These are phyloP conservation scores for Ceraclea dissimilis DNA, from an alignment of 2,888 invertebrate genomes.

Conservation along the genomic window DNA sequence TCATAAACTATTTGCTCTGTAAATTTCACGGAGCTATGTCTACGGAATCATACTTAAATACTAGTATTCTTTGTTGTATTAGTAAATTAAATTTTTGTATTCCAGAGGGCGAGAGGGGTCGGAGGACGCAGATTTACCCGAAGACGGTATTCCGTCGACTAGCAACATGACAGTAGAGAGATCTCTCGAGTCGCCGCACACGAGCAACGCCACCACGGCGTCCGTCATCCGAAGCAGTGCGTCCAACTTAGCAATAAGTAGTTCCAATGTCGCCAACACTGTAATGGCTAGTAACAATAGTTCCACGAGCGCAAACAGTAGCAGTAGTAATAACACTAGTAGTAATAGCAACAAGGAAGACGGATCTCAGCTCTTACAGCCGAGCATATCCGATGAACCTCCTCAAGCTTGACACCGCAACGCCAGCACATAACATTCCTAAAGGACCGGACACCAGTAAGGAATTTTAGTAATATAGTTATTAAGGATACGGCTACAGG, in stretches of 20 bases:
- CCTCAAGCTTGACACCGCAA: constrained; percentile 41
- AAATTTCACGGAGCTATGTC: too few species aligned
- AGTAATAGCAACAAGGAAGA: neutral
- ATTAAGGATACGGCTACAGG: too few species aligned
- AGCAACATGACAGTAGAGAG: constrained; percentile 5
- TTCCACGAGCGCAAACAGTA: neutral
- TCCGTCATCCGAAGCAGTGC: neutral
- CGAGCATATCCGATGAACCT: constrained; percentile 43
- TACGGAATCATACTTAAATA: too few species aligned
- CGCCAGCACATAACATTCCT: neutral
- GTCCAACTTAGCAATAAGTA: neutral
- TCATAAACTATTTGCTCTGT: too few species aligned
- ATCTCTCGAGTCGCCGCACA: constrained; percentile 3
- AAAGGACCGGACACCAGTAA: neutral
- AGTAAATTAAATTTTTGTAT: too few species aligned
- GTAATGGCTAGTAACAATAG: too few species aligned
- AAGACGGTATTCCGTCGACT: neutral
- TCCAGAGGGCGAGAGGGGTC: constrained; percentile 5
- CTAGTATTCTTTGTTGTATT: too few species aligned
- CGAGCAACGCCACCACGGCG: constrained; percentile 6
- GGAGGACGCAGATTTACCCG: constrained; percentile 4
- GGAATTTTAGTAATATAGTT: too few species aligned
- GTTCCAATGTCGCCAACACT: too few species aligned
- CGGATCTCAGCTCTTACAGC: constrained; percentile 33
- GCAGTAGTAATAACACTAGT: neutral